Percentiles rank a stretch among this genome's conserved stretches.
Evolutionary conservation across 2,888 invertebrate genomes (phyloP).

Genomic region (Oscheius sp.): DNA sequence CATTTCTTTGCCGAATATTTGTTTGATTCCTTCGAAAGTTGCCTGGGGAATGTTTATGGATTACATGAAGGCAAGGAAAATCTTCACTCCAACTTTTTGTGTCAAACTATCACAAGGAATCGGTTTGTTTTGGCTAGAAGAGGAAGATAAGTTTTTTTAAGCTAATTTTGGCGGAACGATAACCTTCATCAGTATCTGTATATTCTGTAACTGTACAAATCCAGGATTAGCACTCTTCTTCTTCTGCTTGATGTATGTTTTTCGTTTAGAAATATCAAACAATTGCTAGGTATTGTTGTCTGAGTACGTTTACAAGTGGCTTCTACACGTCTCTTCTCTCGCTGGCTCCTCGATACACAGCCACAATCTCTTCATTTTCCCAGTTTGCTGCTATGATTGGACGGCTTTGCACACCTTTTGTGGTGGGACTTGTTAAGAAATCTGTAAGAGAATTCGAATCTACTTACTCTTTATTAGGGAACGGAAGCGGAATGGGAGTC

Average conservation of each 20-base stretch:
- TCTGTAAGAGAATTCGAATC: slow-evolving; percentile 35
- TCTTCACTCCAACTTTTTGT: slow-evolving; percentile 42
- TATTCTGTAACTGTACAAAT: slow-evolving; percentile 56
- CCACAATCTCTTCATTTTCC: slow-evolving; percentile 57
- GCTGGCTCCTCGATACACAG: slow-evolving; percentile 59
- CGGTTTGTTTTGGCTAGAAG: slow-evolving; percentile 25
- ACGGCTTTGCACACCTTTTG: slow-evolving; percentile 43
- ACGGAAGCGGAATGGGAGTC: slow-evolving; percentile 43
- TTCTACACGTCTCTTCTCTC: slow-evolving; percentile 57
- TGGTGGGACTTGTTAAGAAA: slow-evolving; percentile 49
- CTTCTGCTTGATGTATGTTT: slow-evolving; percentile 46
- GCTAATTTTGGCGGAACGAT: slow-evolving; percentile 46
- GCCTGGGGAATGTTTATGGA: slow-evolving; percentile 54
- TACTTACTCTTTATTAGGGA: slow-evolving; percentile 30
- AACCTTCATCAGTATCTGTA: slow-evolving; percentile 45
- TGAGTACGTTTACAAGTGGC: slow-evolving; percentile 51
- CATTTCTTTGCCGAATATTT: slow-evolving; percentile 57
- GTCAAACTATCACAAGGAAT: slow-evolving; percentile 52
- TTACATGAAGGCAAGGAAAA: slow-evolving; percentile 44
- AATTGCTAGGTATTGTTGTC: slow-evolving; percentile 37
- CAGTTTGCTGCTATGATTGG: slow-evolving; percentile 54
- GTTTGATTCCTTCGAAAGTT: slow-evolving; percentile 52
- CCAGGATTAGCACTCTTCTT: slow-evolving; percentile 48
- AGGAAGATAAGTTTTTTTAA: slow-evolving; percentile 24
- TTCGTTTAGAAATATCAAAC: neutral